Conservation (phyloP, 2,113 vertebrate species). For the Megalops atlanticus region DNA sequence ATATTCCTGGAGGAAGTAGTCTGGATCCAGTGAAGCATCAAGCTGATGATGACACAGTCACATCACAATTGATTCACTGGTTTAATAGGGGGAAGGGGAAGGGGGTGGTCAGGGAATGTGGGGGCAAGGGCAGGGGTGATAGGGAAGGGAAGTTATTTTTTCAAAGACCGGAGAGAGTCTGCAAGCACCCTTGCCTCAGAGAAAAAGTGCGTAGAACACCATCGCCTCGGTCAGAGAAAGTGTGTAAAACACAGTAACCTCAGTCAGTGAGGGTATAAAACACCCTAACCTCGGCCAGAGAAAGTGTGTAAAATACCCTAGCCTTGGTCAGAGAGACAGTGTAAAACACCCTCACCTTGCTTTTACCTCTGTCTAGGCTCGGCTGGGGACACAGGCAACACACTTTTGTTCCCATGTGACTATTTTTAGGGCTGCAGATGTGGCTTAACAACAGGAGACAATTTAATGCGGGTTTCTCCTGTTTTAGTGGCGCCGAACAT, state of each 20-base stretch:
- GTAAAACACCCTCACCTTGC: not conserved
- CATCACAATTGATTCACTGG: not conserved
- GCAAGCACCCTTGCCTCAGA: too few species aligned
- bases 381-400: not conserved
- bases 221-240: too few species aligned
- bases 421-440: constrained; percentile 16
- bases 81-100: not conserved
- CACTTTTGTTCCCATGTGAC: not conserved
- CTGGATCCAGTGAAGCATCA: not conserved
- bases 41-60: not conserved
- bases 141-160: not conserved
- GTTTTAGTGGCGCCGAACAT: not conserved
- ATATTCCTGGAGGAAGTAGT: not conserved
- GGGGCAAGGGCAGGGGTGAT: too few species aligned
- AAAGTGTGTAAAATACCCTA: not conserved
- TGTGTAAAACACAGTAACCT: too few species aligned
- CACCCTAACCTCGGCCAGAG: too few species aligned
- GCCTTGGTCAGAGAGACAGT: not conserved
- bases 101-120: too few species aligned
- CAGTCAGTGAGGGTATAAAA: too few species aligned
- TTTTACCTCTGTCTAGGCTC: not conserved
- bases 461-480: constrained; percentile 1
- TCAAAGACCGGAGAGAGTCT: too few species aligned
- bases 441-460: not conserved
- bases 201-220: too few species aligned